These are phyloP conservation scores for Drosophila flavopinicola DNA, from an alignment of 2,888 invertebrate species.

Conservation along the genomic window DNA sequence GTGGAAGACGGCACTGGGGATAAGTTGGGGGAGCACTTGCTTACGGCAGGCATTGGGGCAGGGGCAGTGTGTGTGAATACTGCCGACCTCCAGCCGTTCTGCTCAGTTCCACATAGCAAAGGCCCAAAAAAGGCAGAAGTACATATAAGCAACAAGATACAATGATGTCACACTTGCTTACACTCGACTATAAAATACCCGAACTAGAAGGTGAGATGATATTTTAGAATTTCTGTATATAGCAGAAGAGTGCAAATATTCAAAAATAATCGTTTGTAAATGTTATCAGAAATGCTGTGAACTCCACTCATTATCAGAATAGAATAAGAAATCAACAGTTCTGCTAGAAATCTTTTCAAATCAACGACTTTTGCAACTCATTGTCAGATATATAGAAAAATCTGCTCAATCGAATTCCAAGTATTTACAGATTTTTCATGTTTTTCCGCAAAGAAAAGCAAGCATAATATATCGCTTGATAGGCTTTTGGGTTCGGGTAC, in stretches of 20 bases:
- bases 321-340: too few species aligned
- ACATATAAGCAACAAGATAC: constrained; percentile 16
- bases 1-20: constrained; percentile 69
- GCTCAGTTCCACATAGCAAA: constrained; percentile 49
- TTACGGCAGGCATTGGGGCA: not conserved
- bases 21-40: constrained; percentile 55
- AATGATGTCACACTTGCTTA: not conserved
- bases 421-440: constrained; percentile 2
- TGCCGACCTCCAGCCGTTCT: constrained; percentile 28
- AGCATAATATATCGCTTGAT: constrained; percentile 15
- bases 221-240: not conserved
- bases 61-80: constrained; percentile 1
- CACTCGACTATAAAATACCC: constrained; percentile 34
- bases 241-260: not conserved
- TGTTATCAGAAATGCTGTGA: too few species aligned
- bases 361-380: not conserved
- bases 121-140: constrained; percentile 26
- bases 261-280: not conserved
- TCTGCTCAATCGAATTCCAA: constrained; percentile 1
- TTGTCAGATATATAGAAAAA: not conserved
- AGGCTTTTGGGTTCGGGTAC: constrained; percentile 31
- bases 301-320: too few species aligned
- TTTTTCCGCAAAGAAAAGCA: not conserved
- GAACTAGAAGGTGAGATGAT: not conserved
- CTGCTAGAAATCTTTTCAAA: not conserved